A percentile compares a stretch with the other conserved stretches of the same genome.
phyloP scores from a whole-genome alignment of 1,140 invertebrate species.

The Zaprionus ghesquierei region DNA sequence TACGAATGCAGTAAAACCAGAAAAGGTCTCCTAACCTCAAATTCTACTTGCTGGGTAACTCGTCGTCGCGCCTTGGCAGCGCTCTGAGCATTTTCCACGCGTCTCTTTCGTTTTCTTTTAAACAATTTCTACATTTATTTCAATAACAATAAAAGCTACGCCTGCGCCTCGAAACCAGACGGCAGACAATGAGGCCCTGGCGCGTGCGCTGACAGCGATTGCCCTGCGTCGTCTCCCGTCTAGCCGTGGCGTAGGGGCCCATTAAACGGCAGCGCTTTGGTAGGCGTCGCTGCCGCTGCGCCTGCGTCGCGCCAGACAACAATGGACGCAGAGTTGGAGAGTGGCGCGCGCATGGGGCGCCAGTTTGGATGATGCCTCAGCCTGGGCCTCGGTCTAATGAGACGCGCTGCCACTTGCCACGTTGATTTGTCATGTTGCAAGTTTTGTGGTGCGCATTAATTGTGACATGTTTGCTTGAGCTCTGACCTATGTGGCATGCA shows the following conservation, averaged over 20 bases:
- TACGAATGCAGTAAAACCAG: too few relatives aligned
- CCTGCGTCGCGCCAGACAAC: conserved; percentile 41
- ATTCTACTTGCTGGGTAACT: background rate
- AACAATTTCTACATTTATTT: conserved; percentile 24
- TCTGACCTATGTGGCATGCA: conserved; percentile 37
- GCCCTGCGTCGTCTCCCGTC: background rate
- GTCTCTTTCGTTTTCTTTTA: conserved; percentile 18
- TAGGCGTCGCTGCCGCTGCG: conserved; percentile 55
- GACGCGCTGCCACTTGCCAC: background rate
- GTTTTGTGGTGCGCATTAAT: conserved; percentile 38
- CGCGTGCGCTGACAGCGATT: conserved; percentile 27
- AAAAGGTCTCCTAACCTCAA: too few relatives aligned
- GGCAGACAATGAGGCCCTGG: background rate
- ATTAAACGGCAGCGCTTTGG: conserved; percentile 68
- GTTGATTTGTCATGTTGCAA: conserved; percentile 39
- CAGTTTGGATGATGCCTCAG: conserved; percentile 6
- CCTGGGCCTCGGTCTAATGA: conserved; percentile 17
- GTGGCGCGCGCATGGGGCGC: background rate
- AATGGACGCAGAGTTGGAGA: conserved; percentile 8
- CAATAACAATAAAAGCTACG: conserved; percentile 68
- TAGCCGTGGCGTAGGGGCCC: conserved; percentile 13
- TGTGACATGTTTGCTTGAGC: conserved; percentile 64
- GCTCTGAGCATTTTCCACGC: background rate
- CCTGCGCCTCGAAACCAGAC: conserved; percentile 24
- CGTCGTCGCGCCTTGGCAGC: background rate